Evolutionary conservation across 2,113 vertebrate genomes (phyloP), one percentile per base, ranked within the genome.

Genomic region (Albula glossodonta): DNA sequence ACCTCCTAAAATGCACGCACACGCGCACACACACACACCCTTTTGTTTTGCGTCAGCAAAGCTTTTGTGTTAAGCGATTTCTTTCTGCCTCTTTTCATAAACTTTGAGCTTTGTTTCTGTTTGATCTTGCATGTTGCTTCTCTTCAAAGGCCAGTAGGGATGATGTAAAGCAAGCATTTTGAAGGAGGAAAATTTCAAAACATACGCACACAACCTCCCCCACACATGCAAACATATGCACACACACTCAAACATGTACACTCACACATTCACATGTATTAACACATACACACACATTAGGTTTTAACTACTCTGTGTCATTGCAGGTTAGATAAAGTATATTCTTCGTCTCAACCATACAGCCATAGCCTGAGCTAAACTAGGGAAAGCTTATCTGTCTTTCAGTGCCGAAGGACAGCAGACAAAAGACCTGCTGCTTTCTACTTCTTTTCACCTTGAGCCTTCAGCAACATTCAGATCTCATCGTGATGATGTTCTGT

Each of bases 31-130:
- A 79, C 78, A 25, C 78, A 87, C 87, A 90, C 88, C 87, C 80
- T 87, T 91, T 91, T 83, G 81, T 87, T 86, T 85, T n/a, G 83
- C 90, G 90, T 92, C 89, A 91, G 87, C 87, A 90, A 89, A 89
- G 86, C 84, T 84, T 89, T 89, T 83, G 88, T 84, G 90, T 91
- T 90, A 90, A 90, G 86, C 88, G 90, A 83, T 92, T 90, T 92
- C 80, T 87, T 83, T 78, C 85, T 78, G 88, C 85, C 86, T 91
- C 88, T 89, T 87, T 83, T 70, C 48, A 51, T 66, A 19, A 82
- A 87, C 82, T 84, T 82, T 89, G 88, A 91, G 87, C 86, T 89
- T 80, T 80, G 51, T 84, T 87, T 12, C 63, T 78, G 91, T 92
- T 91, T 92, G 89, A 94, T 88, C 91, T 87, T 81, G 53, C 84